Evolutionary conservation across 2,888 invertebrate species (phyloP), one percentile per base, ranked within the genome.

Genomic region (Arctia plantaginis): DNA sequence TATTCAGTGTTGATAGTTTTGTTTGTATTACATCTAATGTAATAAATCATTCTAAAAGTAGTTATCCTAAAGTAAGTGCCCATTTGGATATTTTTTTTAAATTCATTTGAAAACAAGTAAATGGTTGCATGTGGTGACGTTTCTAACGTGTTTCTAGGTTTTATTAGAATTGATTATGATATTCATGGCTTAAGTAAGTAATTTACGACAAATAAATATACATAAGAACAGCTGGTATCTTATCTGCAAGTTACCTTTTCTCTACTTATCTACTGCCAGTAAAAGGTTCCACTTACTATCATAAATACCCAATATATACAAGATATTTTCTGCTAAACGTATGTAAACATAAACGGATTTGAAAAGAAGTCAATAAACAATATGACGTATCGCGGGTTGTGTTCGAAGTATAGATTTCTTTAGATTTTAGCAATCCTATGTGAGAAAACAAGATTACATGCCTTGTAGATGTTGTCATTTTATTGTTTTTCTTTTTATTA

Each of bases 381-480:
- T 69, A 66, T 33, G 73, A 62, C 69, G 71, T 62, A 77, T 71
- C 27, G 69, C 65, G 73, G n/a, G 59, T 75, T 62, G 55, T 71
- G 73, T 69, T 64, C 33, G 33, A 23, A 68, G 64, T 69, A 27
- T 35, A 35, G 69, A 62, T 44, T 67, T 67, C 30, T 18, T 44
- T 68, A 64, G 27, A 62, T 67, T 33, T 47, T 10, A 47, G 6
- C 44, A 35, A 35, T 8, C 41, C 41, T 41, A 47, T 39, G 65
- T 13, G 65, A 65, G 35, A 23, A 33, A 64, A n/a, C 35, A 20
- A 47, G 18, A 47, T 47, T 23, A 65, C 35, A 27, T 18, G 33
- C 20, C 66, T 66, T 66, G n/a, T 66, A 66, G n/a, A 39, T 23
- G 39, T 35, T 35, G 35, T 35, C 35, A 35, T 65, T 47, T 39